Evolutionary conservation across 1,140 invertebrate species (phyloP).

Genomic region (Brachionus asplanchnoidis): DNA sequence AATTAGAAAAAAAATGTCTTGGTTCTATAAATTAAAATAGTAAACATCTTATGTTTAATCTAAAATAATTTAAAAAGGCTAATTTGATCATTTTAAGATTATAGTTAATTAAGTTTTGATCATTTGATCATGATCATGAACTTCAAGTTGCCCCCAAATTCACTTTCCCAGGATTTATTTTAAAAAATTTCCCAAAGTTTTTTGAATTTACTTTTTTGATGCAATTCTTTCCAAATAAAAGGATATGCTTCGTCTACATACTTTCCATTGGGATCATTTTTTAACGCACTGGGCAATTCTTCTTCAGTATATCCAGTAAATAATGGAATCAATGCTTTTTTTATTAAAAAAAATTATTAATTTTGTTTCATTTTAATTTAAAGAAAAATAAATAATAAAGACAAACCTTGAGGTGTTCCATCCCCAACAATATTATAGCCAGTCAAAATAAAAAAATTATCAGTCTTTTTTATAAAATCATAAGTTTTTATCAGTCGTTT

Average conservation of each 20-base stretch:
- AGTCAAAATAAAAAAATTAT: neutral
- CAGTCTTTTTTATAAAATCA: neutral
- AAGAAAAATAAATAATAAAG: neutral
- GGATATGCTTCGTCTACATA: conserved; percentile 70
- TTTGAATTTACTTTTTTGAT: conserved; percentile 44
- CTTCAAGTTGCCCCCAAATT: too few relatives aligned
- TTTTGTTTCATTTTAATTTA: neutral
- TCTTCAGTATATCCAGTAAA: conserved; percentile 77
- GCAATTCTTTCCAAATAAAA: conserved; percentile 49
- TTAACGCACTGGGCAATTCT: conserved; percentile 75
- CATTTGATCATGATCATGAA: too few relatives aligned
- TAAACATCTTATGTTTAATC: too few relatives aligned
- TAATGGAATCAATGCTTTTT: conserved; percentile 62
- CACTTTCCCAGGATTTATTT: too few relatives aligned
- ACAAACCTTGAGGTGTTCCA: conserved; percentile 67
- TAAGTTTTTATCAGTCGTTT: neutral
- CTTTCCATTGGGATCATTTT: conserved; percentile 66
- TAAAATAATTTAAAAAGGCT: too few relatives aligned
- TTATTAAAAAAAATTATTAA: neutral
- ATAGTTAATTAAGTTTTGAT: too few relatives aligned
- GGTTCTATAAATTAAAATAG: too few relatives aligned
- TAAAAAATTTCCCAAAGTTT: too few relatives aligned
- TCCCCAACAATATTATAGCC: conserved; percentile 84
- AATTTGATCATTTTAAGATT: too few relatives aligned
- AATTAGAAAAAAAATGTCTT: too few relatives aligned